Percentiles rank a stretch among this genome's conserved stretches.
These are phyloP conservation scores for Yponomeuta evonymella DNA, from an alignment of 2,888 invertebrate species.

Conservation along the genomic window DNA sequence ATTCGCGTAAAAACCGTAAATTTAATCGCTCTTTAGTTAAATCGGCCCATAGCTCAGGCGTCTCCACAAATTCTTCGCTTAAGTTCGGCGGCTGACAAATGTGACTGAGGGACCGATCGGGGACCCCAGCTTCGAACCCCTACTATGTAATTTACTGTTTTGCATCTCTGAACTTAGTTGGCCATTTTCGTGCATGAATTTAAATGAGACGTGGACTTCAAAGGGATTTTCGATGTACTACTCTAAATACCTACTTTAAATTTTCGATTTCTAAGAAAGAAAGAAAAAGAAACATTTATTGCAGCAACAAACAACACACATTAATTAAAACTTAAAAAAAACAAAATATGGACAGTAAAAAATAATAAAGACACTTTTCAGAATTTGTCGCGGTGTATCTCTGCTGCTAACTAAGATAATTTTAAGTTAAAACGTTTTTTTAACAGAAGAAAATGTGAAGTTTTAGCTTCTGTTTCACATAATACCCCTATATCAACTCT, in stretches of 20 bases:
- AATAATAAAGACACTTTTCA: too few relatives aligned
- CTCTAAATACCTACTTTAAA: not conserved
- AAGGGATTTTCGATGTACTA: slow-evolving; percentile 31
- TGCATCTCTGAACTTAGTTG: not conserved
- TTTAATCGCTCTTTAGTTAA: slow-evolving; percentile 14
- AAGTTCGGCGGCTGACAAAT: slow-evolving; percentile 56
- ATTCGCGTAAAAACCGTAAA: slow-evolving; percentile 4
- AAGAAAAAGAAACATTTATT: too few relatives aligned
- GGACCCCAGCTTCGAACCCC: not conserved
- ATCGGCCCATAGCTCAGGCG: slow-evolving; percentile 46
- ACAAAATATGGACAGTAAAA: too few relatives aligned
- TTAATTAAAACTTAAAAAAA: too few relatives aligned
- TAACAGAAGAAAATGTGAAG: too few relatives aligned
- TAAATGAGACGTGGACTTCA: not conserved
- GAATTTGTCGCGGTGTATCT: too few relatives aligned
- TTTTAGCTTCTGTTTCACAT: too few relatives aligned
- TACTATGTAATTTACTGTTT: slow-evolving; percentile 2
- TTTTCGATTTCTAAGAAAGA: not conserved
- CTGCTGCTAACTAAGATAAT: too few relatives aligned
- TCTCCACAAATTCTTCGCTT: slow-evolving; percentile 55
- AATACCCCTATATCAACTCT: too few relatives aligned
- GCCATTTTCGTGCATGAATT: not conserved
- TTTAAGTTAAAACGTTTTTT: too few relatives aligned
- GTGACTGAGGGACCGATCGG: slow-evolving; percentile 15
- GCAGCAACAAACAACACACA: too few relatives aligned